Base-by-base conservation (phyloP, 1,140 invertebrate genomes). In the Cydia pomonella region DNA sequence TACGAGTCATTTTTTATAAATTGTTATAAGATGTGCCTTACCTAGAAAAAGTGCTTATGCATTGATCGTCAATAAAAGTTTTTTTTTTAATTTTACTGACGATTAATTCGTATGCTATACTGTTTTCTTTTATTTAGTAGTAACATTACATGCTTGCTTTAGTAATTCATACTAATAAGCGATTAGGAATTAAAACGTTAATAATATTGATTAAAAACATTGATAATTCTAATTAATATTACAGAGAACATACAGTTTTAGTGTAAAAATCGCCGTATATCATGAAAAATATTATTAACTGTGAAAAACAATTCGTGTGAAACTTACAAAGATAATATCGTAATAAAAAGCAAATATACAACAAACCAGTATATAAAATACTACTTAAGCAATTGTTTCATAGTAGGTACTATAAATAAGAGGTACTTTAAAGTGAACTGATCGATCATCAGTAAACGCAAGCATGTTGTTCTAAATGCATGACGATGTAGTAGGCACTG, bases 131-230 rank as follows among this genome's bases (percentile, higher is more conserved):
- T n/a, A 16, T 2, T 3, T 63, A 13, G 41, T n/a, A 18, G 18
- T 69, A 38, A 69, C 29, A 38, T 69, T 18, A 16, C 29, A 29
- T 21, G 64, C 64, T 69, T 69, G 64, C 64, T 69, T 38, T 69
- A 69, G 64, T 41, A 38, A 64, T 64, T 25, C 21, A n/a, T 66
- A 44, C 9, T 12, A 66, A 29, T 29, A 41, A 25, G 59, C 16
- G 25, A 18, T 29, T 29, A 64, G 63, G 63, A 23, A n/a, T 64
- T n/a, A 33, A 29, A 66, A 29, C 3, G 4, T 29, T 2, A 41
- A 3, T 33, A 38, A 33, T 5, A 18, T 1, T 25, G 18, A 27
- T 59, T 23, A 9, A 63, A 27, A 63, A 63, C 18, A 3, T 25
- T 21, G 25, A 63, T 63, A 59, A 44, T 13, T 41, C 1, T 2